phyloP scores from a whole-genome alignment of 2,888 invertebrate genomes.

The Aelia acuminata region DNA sequence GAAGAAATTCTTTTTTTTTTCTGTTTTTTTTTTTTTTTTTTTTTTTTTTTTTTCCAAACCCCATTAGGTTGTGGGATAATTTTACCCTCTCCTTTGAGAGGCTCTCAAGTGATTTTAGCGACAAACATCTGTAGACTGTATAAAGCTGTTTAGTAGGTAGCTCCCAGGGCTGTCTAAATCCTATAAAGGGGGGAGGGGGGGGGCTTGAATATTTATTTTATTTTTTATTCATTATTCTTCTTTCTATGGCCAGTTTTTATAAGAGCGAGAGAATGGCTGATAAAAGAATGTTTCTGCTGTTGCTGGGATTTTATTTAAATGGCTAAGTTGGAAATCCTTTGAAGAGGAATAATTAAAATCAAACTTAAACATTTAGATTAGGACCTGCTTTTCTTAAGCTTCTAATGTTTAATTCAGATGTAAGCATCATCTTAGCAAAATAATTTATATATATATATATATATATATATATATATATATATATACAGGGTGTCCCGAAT shows the following conservation, averaged over 20 bases:
- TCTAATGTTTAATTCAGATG: no score
- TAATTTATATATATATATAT: no score
- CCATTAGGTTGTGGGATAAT: slow-evolving; percentile 42
- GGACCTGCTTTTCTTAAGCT: no score
- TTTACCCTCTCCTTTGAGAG: slow-evolving; percentile 37
- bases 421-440: no score
- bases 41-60: background rate
- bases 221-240: slow-evolving; percentile 46
- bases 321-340: background rate
- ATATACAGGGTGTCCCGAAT: no score
- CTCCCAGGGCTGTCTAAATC: slow-evolving; percentile 35
- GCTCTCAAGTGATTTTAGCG: slow-evolving; percentile 42
- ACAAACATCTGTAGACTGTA: slow-evolving; percentile 50
- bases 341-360: background rate
- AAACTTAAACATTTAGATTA: no score
- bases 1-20: background rate
- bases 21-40: no score
- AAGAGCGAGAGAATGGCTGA: slow-evolving; percentile 14
- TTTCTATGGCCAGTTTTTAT: background rate
- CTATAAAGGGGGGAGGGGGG: slow-evolving; percentile 47
- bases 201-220: slow-evolving; percentile 53
- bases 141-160: slow-evolving; percentile 42
- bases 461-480: no score
- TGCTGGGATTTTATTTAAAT: background rate
- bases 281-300: slow-evolving; percentile 13